Conservation (phyloP, 1,140 invertebrate genomes). For the Tetramorium alpestre region DNA sequence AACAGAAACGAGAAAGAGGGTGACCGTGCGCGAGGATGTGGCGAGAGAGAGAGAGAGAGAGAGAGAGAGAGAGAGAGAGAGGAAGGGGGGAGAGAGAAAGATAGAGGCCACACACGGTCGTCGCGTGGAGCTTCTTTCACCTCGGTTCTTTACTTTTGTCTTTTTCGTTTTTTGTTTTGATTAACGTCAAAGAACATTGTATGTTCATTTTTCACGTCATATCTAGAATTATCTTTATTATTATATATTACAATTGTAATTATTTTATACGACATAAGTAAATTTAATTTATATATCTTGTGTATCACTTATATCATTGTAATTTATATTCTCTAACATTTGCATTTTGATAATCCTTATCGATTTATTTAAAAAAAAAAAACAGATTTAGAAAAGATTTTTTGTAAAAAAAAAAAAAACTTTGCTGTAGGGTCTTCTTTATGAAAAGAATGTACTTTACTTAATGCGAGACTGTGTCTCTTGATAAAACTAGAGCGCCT, state of each 20-base stretch:
- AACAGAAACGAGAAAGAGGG: constrained; percentile 74
- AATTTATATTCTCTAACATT: neutral
- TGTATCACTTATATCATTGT: neutral
- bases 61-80: neutral
- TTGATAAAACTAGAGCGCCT: neutral
- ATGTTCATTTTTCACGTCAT: neutral
- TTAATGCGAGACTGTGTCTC: no score
- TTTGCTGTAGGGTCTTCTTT: no score
- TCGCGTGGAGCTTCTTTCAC: constrained; percentile 2
- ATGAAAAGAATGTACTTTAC: no score
- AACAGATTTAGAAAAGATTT: neutral
- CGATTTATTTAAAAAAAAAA: neutral
- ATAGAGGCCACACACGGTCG: constrained; percentile 5
- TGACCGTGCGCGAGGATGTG: constrained; percentile 25
- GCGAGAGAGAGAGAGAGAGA: neutral
- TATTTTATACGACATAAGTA: neutral
- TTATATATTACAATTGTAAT: no score
- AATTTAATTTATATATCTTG: neutral
- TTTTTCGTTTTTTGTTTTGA: constrained; percentile 8
- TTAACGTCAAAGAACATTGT: neutral
- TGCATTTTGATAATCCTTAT: neutral
- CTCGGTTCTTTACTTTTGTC: neutral
- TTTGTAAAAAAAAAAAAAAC: neutral
- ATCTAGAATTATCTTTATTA: neutral
- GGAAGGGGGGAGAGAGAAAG: neutral